Base-by-base conservation (phyloP, 2,888 invertebrate species). In the Drosophila kanekoi region DNA sequence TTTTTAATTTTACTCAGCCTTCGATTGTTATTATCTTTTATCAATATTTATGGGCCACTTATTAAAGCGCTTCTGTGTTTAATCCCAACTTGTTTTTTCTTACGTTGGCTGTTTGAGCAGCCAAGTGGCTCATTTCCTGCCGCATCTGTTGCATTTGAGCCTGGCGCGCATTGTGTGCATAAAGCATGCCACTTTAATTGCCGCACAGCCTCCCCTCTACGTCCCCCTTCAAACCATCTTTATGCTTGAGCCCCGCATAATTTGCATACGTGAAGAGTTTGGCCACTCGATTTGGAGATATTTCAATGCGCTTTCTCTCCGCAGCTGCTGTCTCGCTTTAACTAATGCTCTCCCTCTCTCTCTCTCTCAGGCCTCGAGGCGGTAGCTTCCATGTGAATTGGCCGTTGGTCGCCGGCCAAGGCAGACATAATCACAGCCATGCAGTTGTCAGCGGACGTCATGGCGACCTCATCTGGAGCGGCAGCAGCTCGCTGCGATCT, bases 301-400 rank as follows among this genome's bases (percentile, higher is more conserved):
- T 54, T 44, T 44, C 16, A 45, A 18, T 23, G 52, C 65, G 72
- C 73, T 74, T 77, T 74, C 73, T 65, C 73, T 23, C 18, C 45
- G 35, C 45, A 51, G 16, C 13, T 10, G 10, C 40, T 51, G 18
- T 49, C 43, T 67, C 10, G 33, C 40, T 40, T 38, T 35, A 8
- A 38, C 33, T 53, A 41, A 49, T 49, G 49, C 37, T 48, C 44
- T 11, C 41, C 28, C 28, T 48, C 60, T 57, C 56, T 62, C 48
- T 58, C 44, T 43, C 8, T 41, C n/a, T n/a, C 54, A 85, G 85
- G 84, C 81, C 82, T 69, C 60, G 60, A 49, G 74, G 62, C 82
- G 64, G 43, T 67, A 59, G 70, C 58, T 58, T 65, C 48, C 66
- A 62, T 49, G 62, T 78, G 60, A 80, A 53, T 67, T 84, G 82